Evolutionary conservation across 2,888 invertebrate genomes (phyloP).

Genomic region (Amaurobius ferox): DNA sequence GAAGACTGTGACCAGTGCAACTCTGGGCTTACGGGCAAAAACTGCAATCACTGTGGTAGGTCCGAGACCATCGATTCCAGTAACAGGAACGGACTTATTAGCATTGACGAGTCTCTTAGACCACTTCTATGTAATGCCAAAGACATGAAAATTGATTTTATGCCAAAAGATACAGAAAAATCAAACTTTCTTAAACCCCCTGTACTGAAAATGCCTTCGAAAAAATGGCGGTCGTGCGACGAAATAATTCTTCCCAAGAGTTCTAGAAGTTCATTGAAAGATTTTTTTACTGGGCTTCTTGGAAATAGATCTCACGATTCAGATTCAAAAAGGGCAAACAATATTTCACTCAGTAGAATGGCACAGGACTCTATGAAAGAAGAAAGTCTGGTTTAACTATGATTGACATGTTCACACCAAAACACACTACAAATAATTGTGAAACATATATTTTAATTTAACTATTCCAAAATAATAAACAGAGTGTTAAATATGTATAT

Average conservation of each 20-base stretch:
- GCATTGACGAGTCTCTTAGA: conserved; percentile 54
- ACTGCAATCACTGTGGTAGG: background rate
- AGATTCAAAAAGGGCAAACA: conserved; percentile 37
- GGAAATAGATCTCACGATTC: conserved; percentile 44
- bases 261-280: conserved; percentile 52
- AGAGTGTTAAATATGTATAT: too few species aligned
- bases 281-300: conserved; percentile 64
- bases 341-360: conserved; percentile 39
- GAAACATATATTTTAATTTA: too few species aligned
- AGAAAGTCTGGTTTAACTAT: conserved; percentile 52
- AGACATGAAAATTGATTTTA: conserved; percentile 29
- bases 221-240: conserved; percentile 70
- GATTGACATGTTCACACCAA: background rate
- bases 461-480: too few species aligned
- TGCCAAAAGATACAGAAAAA: conserved; percentile 32
- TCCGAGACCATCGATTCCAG: background rate
- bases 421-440: too few species aligned
- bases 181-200: conserved; percentile 53
- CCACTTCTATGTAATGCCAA: conserved; percentile 47
- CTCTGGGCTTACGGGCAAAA: background rate
- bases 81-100: conserved; percentile 60
- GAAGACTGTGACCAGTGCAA: conserved; percentile 55
- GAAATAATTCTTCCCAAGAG: conserved; percentile 65
- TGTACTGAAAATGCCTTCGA: conserved; percentile 55
- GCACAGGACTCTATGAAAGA: conserved; percentile 32